Percentiles rank a stretch among this genome's conserved stretches.
These are phyloP conservation scores for Vandiemenella viatica DNA, from an alignment of 2,888 invertebrate genomes.

Conservation along the genomic window DNA sequence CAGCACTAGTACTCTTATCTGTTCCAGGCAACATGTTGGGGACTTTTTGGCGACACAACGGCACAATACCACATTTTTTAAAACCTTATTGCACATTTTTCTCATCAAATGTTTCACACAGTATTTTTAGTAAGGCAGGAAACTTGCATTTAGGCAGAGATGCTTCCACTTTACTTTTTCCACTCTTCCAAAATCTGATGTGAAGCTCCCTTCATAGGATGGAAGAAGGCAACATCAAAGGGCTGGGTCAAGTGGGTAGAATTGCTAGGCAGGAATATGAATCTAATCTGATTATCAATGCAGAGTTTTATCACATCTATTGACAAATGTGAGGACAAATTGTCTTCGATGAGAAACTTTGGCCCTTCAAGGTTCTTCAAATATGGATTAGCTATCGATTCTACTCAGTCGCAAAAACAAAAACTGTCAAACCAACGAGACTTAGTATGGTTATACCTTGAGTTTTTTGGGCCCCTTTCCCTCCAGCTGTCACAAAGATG, in stretches of 20 bases:
- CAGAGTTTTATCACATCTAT: constrained; percentile 11
- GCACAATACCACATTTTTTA: neutral
- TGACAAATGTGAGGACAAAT: constrained; percentile 14
- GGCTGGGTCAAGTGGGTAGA: constrained; percentile 17
- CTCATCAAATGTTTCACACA: neutral
- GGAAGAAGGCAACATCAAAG: constrained; percentile 17
- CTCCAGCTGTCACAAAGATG: constrained; percentile 16
- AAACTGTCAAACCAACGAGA: constrained; percentile 23
- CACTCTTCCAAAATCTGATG: constrained; percentile 15
- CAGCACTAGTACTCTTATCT: neutral
- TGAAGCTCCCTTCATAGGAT: too few species aligned
- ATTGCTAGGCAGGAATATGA: constrained; percentile 16
- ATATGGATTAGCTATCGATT: constrained; percentile 12
- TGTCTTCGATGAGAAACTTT: constrained; percentile 18
- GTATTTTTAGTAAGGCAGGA: neutral
- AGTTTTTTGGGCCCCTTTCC: constrained; percentile 12
- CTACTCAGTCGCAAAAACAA: constrained; percentile 23
- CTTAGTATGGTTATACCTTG: constrained; percentile 19
- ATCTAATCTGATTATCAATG: constrained; percentile 12
- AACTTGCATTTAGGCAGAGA: constrained; percentile 7
- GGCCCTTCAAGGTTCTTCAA: constrained; percentile 8
- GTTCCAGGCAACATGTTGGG: neutral
- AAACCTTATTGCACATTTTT: too few species aligned
- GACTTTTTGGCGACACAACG: neutral
- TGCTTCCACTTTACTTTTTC: constrained; percentile 7